Percentiles rank a stretch among this genome's conserved stretches.
Evolutionary conservation across 1,140 invertebrate genomes (phyloP).

Genomic region (Geopemphigus sp.): DNA sequence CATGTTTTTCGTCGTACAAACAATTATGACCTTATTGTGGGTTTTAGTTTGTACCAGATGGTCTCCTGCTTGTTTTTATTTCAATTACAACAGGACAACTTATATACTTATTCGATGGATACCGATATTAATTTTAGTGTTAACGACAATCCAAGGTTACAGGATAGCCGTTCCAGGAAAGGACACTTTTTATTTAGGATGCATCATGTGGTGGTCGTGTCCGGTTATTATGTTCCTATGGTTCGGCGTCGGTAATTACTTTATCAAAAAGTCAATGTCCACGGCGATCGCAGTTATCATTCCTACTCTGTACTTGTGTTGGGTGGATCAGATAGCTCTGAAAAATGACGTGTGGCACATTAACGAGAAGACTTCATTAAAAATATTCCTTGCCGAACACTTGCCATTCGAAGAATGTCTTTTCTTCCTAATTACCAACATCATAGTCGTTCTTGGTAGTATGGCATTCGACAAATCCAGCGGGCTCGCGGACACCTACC

Average conservation of each 20-base stretch:
- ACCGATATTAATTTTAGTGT: not conserved
- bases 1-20: slow-evolving; percentile 36
- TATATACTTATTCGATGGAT: slow-evolving; percentile 27
- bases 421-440: slow-evolving; percentile 33
- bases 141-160: not conserved
- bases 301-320: slow-evolving; percentile 28
- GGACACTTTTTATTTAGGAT: slow-evolving; percentile 36
- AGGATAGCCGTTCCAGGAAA: not conserved
- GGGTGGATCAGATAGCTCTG: slow-evolving; percentile 27
- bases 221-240: slow-evolving; percentile 40
- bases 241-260: slow-evolving; percentile 33
- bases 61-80: slow-evolving; percentile 26
- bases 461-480: slow-evolving; percentile 33
- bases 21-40: slow-evolving; percentile 27
- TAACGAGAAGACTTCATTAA: slow-evolving; percentile 35
- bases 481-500: slow-evolving; percentile 14
- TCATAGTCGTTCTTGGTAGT: slow-evolving; percentile 14
- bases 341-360: slow-evolving; percentile 38
- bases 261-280: slow-evolving; percentile 12
- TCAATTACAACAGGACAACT: slow-evolving; percentile 26
- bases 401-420: slow-evolving; percentile 32
- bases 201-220: slow-evolving; percentile 37
- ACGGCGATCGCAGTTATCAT: not conserved
- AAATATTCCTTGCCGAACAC: slow-evolving; percentile 5
- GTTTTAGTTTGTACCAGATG: slow-evolving; percentile 17